Evolutionary conservation across 2,797 vertebrate genomes (phyloP).

Genomic region (Pitangus sulphuratus): DNA sequence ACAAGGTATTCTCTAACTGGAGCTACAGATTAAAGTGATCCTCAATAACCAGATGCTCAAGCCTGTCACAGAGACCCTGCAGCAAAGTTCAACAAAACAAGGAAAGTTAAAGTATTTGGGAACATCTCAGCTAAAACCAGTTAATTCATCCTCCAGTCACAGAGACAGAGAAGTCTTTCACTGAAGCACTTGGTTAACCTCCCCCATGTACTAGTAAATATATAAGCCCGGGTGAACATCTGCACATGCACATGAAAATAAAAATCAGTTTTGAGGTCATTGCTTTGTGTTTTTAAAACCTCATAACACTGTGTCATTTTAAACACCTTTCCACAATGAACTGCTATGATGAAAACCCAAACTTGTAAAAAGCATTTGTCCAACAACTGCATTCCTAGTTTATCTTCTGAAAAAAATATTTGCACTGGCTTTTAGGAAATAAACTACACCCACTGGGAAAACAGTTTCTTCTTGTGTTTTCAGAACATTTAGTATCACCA

Average conservation of each 20-base stretch:
- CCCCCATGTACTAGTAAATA: accelerated
- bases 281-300: background rate
- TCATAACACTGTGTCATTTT: accelerated
- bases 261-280: background rate
- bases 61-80: background rate
- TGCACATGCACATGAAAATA: background rate
- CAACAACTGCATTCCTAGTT: background rate
- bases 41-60: background rate
- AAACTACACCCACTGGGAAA: background rate
- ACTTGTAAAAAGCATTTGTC: background rate
- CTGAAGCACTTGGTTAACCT: background rate
- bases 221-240: background rate
- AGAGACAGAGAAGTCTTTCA: background rate
- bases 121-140: background rate
- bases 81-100: background rate
- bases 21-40: background rate
- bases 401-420: background rate
- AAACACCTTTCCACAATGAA: background rate
- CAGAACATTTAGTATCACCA: background rate
- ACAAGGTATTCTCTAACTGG: background rate
- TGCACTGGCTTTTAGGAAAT: background rate
- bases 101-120: background rate
- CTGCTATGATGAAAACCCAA: background rate
- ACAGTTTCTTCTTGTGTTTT: background rate
- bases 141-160: background rate